A percentile compares a stretch with the other conserved stretches of the same genome.
phyloP scores from a whole-genome alignment of 2,797 vertebrate genomes.

The Smutsia gigantea region DNA sequence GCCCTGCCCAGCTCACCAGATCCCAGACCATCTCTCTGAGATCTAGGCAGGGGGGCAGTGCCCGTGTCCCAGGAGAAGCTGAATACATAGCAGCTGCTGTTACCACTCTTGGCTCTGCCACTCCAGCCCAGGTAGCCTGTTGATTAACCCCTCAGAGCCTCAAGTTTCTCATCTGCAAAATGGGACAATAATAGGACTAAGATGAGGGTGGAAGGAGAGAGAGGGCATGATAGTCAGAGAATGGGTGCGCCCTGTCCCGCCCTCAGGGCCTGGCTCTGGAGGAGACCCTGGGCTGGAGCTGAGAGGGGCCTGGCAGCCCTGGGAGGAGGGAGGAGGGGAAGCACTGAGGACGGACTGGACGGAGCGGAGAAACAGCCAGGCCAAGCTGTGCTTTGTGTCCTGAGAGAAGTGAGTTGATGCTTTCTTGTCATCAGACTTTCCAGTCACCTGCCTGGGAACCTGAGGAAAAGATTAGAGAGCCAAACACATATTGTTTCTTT shows the following conservation, averaged over 20 bases:
- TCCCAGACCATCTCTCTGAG: not conserved
- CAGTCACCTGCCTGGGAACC: conserved; percentile 88
- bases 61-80: not conserved
- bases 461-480: conserved; percentile 86
- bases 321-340: not conserved
- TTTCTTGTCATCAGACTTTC: conserved; percentile 88
- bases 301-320: not conserved
- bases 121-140: not conserved
- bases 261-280: not conserved
- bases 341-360: not conserved
- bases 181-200: not conserved
- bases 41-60: not conserved
- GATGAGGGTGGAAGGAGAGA: not conserved
- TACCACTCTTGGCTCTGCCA: not conserved
- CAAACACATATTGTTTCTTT: conserved; percentile 87
- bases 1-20: not conserved
- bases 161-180: not conserved
- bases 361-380: conserved; percentile 72
- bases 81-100: not conserved
- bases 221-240: not conserved
- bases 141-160: not conserved
- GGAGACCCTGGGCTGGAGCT: not conserved
- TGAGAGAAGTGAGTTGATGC: conserved; percentile 79
- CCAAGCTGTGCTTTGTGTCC: conserved; percentile 71
- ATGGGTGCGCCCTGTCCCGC: fast-evolving